Percentiles rank a stretch among this genome's conserved stretches.
Conservation (phyloP, 2,888 invertebrate genomes). For the Odontothrips loti region DNA sequence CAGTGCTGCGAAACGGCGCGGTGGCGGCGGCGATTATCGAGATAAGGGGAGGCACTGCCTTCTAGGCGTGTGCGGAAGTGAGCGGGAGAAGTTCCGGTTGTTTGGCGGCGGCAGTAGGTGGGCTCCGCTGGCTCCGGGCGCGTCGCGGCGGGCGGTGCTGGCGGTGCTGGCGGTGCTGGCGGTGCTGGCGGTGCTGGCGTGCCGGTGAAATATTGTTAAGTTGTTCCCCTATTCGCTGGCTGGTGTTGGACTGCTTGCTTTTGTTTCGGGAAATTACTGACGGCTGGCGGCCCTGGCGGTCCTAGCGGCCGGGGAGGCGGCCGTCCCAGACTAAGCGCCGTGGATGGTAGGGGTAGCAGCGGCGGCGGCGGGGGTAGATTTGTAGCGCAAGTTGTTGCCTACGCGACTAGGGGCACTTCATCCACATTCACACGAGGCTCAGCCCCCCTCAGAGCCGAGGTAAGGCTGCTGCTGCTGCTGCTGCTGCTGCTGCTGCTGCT, state of each 20-base stretch:
- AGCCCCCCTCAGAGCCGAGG: too few relatives aligned
- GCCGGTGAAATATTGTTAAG: conserved; percentile 25
- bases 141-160: neutral
- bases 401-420: too few relatives aligned
- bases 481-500: too few relatives aligned
- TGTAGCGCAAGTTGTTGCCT: too few relatives aligned
- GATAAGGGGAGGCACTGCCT: conserved; percentile 7
- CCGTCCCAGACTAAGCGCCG: neutral
- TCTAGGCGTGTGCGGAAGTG: neutral
- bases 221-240: neutral
- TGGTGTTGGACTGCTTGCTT: conserved; percentile 8
- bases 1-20: neutral
- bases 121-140: neutral
- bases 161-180: neutral
- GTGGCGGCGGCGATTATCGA: neutral
- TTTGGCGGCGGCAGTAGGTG: neutral
- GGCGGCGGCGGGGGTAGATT: too few relatives aligned
- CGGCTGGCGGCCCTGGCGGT: neutral
- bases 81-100: neutral
- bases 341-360: neutral
- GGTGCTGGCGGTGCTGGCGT: neutral
- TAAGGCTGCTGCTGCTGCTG: too few relatives aligned
- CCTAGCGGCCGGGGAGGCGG: neutral
- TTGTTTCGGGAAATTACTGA: conserved; percentile 25
- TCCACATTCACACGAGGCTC: too few relatives aligned